Evolutionary conservation across 2,888 invertebrate genomes (phyloP), one percentile per base, ranked within the genome.

Genomic region (Leptinotarsa rubiginosa): DNA sequence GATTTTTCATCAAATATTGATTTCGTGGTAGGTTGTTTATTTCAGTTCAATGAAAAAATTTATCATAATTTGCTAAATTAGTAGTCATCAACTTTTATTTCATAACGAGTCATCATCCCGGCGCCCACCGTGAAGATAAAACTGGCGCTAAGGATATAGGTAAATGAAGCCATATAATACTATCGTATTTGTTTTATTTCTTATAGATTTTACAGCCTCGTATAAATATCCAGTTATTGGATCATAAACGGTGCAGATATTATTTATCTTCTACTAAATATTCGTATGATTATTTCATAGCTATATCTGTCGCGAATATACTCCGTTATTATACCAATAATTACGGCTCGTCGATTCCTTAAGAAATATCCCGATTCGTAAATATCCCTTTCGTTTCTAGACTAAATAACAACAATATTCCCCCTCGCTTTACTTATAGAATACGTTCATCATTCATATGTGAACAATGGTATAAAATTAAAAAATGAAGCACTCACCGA

Each of bases 401-500:
- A 62, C 31, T 31, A 41, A 10, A 41, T 41, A 62, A 62, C 62
- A 31, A 62, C 31, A 62, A 62, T 41, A 31, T 62, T n/a, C 41
- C 41, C 62, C 62, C 31, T 62, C 62, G 62, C 10, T 41, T 62
- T 31, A n/a, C 62, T 62, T 62, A 41, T 62, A 62, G 31, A 62
- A 62, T 62, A 70, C 64, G 69, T 65, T 59, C 74, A 71, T 75
- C 75, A 74, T 73, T 76, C 78, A 75, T 77, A 78, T 74, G 79
- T 77, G 81, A 83, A 83, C 82, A 82, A 83, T 82, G 78, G 81
- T 78, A 75, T 76, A 77, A 79, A 79, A 79, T 78, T 78, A 77
- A 79, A 81, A 81, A 80, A 78, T 79, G 79, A 82, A 81, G 81
- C 81, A 83, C 79, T 83, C 83, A 77, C 77, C 73, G 77, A 79